These are phyloP conservation scores for Philopedon plagiatum DNA, from an alignment of 2,888 invertebrate genomes.

Conservation along the genomic window DNA sequence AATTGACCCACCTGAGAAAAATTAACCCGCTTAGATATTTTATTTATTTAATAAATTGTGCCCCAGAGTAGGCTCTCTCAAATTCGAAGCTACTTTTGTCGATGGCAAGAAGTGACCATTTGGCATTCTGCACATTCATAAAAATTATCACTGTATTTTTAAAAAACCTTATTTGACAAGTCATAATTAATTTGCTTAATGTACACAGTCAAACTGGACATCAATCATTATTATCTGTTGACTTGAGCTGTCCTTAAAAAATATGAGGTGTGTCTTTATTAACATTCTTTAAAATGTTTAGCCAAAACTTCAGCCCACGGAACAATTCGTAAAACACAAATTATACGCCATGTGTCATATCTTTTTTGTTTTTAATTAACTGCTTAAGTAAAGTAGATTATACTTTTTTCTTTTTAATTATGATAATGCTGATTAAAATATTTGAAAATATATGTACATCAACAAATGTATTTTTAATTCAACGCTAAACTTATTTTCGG, in stretches of 20 bases:
- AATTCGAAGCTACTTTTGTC: too few species aligned
- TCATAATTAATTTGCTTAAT: slow-evolving; percentile 27
- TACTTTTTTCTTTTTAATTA: background rate
- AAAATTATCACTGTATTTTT: too few species aligned
- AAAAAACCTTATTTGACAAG: background rate
- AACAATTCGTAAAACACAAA: slow-evolving; percentile 11
- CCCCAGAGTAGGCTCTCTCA: too few species aligned
- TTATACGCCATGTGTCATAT: slow-evolving; percentile 31
- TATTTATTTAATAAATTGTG: too few species aligned
- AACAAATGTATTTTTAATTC: too few species aligned
- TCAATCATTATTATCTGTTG: slow-evolving; percentile 31
- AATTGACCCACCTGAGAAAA: too few species aligned
- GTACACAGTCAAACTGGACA: slow-evolving; percentile 17
- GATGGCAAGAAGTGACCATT: too few species aligned
- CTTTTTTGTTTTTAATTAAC: slow-evolving; percentile 20
- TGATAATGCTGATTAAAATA: background rate
- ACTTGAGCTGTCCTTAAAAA: slow-evolving; percentile 21
- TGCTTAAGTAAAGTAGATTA: slow-evolving; percentile 15
- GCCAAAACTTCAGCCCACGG: slow-evolving; percentile 35
- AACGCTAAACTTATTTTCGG: too few species aligned
- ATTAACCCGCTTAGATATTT: too few species aligned
- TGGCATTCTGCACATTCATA: too few species aligned
- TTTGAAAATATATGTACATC: too few species aligned
- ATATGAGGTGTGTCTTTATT: slow-evolving; percentile 41
- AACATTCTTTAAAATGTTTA: slow-evolving; percentile 40